A percentile compares a stretch with the other conserved stretches of the same genome.
These are phyloP conservation scores for Suncus etruscus DNA, from an alignment of 2,113 vertebrate species.

Conservation along the genomic window DNA sequence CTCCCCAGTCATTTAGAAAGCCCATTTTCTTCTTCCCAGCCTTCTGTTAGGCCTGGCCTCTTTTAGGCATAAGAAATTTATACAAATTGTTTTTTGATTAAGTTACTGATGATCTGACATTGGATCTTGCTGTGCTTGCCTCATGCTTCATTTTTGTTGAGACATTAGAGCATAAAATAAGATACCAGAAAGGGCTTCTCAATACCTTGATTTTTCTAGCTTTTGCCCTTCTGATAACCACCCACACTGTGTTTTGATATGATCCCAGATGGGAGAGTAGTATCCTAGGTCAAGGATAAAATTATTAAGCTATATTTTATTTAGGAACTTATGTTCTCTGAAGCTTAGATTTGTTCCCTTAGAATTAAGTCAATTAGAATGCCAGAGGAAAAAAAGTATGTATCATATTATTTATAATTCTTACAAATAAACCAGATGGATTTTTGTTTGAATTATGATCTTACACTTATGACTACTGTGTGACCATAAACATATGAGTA, in stretches of 20 bases:
- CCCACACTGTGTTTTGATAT: background rate
- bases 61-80: background rate
- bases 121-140: conserved; percentile 35
- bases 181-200: background rate
- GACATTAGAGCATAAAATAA: background rate
- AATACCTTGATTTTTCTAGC: background rate
- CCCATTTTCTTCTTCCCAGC: conserved; percentile 17
- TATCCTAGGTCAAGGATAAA: background rate
- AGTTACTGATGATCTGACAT: conserved; percentile 1
- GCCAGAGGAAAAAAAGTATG: background rate
- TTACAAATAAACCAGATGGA: background rate
- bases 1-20: background rate
- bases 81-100: background rate
- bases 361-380: background rate
- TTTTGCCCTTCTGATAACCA: background rate
- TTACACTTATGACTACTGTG: background rate
- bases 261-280: background rate
- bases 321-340: conserved; percentile 35
- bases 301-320: background rate
- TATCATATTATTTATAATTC: background rate
- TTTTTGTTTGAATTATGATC: background rate
- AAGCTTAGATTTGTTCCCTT: conserved; percentile 22
- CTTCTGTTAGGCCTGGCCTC: background rate
- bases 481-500: background rate
- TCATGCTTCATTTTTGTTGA: conserved; percentile 46